Evolutionary conservation across 1,140 invertebrate genomes (phyloP).

Genomic region (Leguminivora glycinivorella): DNA sequence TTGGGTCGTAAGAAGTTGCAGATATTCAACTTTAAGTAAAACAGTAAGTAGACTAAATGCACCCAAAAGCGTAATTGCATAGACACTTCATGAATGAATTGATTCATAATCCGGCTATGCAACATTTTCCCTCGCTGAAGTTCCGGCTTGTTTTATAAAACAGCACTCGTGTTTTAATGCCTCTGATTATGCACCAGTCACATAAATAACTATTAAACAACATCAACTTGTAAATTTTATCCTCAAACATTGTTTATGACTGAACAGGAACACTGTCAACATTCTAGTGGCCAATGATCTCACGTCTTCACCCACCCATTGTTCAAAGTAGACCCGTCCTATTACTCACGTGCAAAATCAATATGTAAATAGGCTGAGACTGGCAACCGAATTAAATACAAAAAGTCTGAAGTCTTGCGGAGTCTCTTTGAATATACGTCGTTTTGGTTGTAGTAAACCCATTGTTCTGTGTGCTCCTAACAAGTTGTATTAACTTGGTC

Average conservation of each 20-base stretch:
- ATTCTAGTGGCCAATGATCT: slow-evolving; percentile 12
- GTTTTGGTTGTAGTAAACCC: slow-evolving; percentile 49
- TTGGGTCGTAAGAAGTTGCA: no score
- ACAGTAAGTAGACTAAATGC: no score
- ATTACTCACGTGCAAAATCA: slow-evolving; percentile 43
- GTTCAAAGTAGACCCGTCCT: slow-evolving; percentile 13
- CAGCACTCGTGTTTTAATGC: no score
- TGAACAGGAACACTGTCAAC: neutral
- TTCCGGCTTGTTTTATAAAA: no score
- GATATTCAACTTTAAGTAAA: no score
- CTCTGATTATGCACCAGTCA: no score
- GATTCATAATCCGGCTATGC: no score
- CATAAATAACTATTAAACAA: slow-evolving; percentile 37
- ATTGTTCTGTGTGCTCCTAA: slow-evolving; percentile 31
- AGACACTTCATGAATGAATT: no score
- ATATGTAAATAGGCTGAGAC: slow-evolving; percentile 61
- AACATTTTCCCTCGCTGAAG: no score
- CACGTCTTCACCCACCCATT: slow-evolving; percentile 19
- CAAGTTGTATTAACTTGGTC: slow-evolving; percentile 57
- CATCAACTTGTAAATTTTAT: slow-evolving; percentile 3
- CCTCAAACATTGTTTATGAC: neutral
- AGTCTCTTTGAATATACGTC: slow-evolving; percentile 30
- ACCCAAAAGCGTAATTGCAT: no score
- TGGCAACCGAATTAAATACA: slow-evolving; percentile 30
- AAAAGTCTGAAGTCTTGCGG: neutral